These are phyloP conservation scores for Megalonaias nervosa DNA, from an alignment of 1,140 invertebrate species.

Conservation along the genomic window DNA sequence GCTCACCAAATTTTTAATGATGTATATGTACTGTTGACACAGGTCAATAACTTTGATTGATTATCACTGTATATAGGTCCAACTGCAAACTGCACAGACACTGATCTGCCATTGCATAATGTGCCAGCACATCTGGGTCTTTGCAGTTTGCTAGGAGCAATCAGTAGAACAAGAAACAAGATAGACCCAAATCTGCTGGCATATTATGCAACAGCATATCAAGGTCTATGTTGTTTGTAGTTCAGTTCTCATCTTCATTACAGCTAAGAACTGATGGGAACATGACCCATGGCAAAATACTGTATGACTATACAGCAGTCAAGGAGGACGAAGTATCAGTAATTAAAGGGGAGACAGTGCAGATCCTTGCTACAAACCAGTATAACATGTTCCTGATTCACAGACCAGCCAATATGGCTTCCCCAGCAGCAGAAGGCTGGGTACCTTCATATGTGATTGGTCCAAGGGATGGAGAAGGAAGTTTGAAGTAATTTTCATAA, in stretches of 20 bases:
- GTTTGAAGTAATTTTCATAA: constrained; percentile 50
- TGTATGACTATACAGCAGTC: constrained; percentile 71
- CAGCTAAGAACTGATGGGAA: constrained; percentile 27
- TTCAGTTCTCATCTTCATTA: background rate
- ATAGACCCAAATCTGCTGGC: too few species aligned
- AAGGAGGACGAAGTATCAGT: constrained; percentile 73
- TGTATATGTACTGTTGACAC: too few species aligned
- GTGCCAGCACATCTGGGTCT: too few species aligned
- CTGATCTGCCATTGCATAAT: too few species aligned
- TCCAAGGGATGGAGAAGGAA: constrained; percentile 60
- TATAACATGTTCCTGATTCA: constrained; percentile 70
- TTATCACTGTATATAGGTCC: too few species aligned
- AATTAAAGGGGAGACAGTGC: constrained; percentile 71
- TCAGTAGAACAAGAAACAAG: too few species aligned
- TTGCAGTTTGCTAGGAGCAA: too few species aligned
- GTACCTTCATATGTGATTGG: constrained; percentile 77
- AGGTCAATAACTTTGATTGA: too few species aligned
- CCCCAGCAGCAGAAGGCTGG: constrained; percentile 76
- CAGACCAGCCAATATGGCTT: constrained; percentile 66
- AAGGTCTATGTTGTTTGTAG: too few species aligned
- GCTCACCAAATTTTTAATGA: too few species aligned
- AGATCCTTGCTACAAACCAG: constrained; percentile 68
- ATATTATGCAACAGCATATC: too few species aligned
- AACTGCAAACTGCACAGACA: too few species aligned
- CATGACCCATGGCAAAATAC: constrained; percentile 52